These are phyloP conservation scores for Perizoma affinitatum DNA, from an alignment of 2,888 invertebrate genomes.

Conservation along the genomic window DNA sequence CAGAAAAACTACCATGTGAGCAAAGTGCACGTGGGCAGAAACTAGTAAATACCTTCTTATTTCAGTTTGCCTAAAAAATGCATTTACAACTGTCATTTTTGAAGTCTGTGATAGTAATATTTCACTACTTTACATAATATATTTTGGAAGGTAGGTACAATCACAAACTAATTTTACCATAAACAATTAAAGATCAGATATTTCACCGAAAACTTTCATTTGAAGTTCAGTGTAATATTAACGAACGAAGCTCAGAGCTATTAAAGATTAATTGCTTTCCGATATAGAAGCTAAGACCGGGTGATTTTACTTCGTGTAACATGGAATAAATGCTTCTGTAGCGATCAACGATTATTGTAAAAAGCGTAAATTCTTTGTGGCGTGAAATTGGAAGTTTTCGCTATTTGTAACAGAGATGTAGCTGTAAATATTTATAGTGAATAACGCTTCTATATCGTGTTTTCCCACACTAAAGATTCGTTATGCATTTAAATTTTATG, in stretches of 20 bases:
- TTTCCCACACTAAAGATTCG: constrained; percentile 44
- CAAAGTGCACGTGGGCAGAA: too few species aligned
- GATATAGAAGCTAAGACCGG: constrained; percentile 30
- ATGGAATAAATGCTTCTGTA: constrained; percentile 67
- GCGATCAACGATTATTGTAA: constrained; percentile 68
- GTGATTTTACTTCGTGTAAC: constrained; percentile 31
- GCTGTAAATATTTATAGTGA: constrained; percentile 42
- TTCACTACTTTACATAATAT: too few species aligned
- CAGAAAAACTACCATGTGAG: too few species aligned
- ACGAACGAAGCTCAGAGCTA: constrained; percentile 30
- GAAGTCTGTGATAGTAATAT: too few species aligned
- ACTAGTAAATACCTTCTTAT: too few species aligned
- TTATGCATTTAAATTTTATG: constrained; percentile 8
- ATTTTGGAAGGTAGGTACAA: constrained; percentile 8
- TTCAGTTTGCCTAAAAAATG: too few species aligned
- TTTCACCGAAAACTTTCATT: constrained; percentile 25
- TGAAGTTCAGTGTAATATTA: constrained; percentile 29
- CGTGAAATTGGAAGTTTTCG: constrained; percentile 38
- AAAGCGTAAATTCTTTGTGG: constrained; percentile 63
- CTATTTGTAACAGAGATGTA: constrained; percentile 33
- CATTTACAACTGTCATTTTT: too few species aligned
- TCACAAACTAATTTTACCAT: constrained; percentile 27
- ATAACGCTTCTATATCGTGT: constrained; percentile 38
- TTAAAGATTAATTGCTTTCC: constrained; percentile 37
- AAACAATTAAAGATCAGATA: constrained; percentile 28